These are phyloP conservation scores for Gorsachius goisagi DNA, from an alignment of 2,113 vertebrate species.

Conservation along the genomic window DNA sequence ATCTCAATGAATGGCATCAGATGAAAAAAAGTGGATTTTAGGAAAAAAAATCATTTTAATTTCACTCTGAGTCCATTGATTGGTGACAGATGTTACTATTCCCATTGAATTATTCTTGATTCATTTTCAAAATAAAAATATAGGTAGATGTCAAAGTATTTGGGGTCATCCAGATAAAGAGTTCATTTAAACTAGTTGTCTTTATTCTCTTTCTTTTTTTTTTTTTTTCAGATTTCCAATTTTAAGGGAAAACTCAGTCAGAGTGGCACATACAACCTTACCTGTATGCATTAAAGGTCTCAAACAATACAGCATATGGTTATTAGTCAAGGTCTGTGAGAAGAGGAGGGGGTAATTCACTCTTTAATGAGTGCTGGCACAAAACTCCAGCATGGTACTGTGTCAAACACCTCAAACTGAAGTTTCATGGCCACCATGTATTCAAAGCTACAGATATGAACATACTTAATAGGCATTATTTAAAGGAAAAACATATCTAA, in stretches of 20 bases:
- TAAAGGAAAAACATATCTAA: background rate
- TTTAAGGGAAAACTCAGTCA: background rate
- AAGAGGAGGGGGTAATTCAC: background rate
- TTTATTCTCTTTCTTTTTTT: background rate
- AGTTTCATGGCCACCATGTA: accelerated
- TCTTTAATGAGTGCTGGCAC: background rate
- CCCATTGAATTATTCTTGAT: conserved; percentile 77
- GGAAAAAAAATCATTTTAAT: conserved; percentile 70
- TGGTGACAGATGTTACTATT: conserved; percentile 77
- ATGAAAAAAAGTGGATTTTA: conserved; percentile 66
- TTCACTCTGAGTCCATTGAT: conserved; percentile 67
- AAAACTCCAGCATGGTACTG: accelerated
- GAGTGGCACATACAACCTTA: background rate
- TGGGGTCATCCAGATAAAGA: conserved; percentile 65
- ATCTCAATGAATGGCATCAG: conserved; percentile 74
- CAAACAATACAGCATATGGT: background rate
- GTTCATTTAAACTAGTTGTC: conserved; percentile 64
- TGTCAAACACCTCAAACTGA: background rate
- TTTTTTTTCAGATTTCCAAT: background rate
- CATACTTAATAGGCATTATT: background rate
- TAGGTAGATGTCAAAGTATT: conserved; percentile 71
- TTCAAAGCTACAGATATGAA: background rate
- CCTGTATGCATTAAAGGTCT: background rate
- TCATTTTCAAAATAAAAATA: conserved; percentile 73
- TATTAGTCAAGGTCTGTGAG: background rate